Evolutionary conservation across 2,797 vertebrate species (phyloP).

Genomic region (Dicrostonyx torquatus): DNA sequence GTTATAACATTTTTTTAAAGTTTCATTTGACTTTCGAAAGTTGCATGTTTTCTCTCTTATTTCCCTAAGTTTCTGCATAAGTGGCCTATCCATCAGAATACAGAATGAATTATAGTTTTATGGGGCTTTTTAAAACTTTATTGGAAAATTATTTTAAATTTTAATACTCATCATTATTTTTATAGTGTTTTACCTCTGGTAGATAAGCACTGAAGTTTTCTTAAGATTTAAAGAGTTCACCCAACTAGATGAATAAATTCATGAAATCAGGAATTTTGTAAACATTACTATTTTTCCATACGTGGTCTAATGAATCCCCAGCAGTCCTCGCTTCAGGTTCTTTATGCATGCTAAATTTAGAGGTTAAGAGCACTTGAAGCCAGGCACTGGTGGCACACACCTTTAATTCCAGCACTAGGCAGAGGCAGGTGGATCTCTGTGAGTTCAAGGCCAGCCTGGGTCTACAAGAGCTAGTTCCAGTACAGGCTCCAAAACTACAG

Average conservation of each 20-base stretch:
- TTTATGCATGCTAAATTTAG: background rate
- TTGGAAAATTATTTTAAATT: slow-evolving; percentile 4
- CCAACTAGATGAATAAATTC: background rate
- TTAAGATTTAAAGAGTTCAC: slow-evolving; percentile 19
- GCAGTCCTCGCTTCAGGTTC: background rate
- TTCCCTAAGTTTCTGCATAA: background rate
- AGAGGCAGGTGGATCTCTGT: too few relatives aligned
- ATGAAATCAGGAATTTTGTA: slow-evolving; percentile 1
- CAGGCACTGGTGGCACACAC: too few relatives aligned
- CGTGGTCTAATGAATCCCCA: background rate
- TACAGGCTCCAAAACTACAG: too few relatives aligned
- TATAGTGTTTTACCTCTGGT: slow-evolving; percentile 15
- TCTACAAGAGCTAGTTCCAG: too few relatives aligned
- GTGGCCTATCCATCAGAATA: background rate
- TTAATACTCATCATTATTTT: slow-evolving; percentile 7
- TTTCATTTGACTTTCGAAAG: slow-evolving; percentile 80
- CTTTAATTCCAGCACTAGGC: too few relatives aligned
- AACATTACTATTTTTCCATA: background rate
- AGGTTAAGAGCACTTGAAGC: background rate
- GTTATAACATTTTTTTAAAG: slow-evolving; percentile 12
- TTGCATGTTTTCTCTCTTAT: slow-evolving; percentile 68
- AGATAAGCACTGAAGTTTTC: background rate
- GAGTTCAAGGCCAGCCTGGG: too few relatives aligned
- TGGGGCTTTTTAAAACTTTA: background rate
- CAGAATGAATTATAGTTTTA: background rate